Conservation (phyloP, 1,140 invertebrate genomes). For the Drosophila hydei region DNA sequence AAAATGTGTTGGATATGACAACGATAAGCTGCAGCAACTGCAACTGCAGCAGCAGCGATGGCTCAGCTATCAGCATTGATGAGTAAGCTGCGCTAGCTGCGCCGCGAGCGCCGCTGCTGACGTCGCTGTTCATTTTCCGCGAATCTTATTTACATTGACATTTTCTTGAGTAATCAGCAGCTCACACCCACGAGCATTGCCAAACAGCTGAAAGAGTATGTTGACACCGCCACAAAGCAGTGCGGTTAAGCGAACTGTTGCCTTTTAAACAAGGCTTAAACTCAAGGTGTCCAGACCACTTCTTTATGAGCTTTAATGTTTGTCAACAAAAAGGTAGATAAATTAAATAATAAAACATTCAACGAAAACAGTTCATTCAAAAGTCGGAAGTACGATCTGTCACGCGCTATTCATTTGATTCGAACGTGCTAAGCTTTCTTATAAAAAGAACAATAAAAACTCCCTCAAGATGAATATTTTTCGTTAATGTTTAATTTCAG, state of each 20-base stretch:
- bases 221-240: slow-evolving; percentile 11
- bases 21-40: slow-evolving; percentile 7
- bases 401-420: slow-evolving; percentile 25
- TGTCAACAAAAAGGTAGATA: neutral
- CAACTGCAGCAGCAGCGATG: slow-evolving; percentile 26
- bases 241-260: neutral
- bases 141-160: slow-evolving; percentile 70
- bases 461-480: neutral
- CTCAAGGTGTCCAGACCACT: neutral
- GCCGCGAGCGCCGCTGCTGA: neutral
- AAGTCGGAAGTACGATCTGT: slow-evolving; percentile 25
- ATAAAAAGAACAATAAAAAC: neutral
- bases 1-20: slow-evolving; percentile 24
- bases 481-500: too few species aligned
- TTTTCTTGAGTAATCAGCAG: slow-evolving; percentile 67
- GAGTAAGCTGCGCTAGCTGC: slow-evolving; percentile 21
- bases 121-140: slow-evolving; percentile 56
- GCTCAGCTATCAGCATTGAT: slow-evolving; percentile 29
- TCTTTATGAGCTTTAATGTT: neutral
- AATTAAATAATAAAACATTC: neutral
- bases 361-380: neutral
- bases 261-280: neutral
- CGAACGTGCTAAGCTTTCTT: slow-evolving; percentile 7
- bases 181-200: slow-evolving; percentile 58
- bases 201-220: slow-evolving; percentile 41